Base-by-base conservation (phyloP, 2,113 vertebrate species). In the Bombycilla garrulus region DNA sequence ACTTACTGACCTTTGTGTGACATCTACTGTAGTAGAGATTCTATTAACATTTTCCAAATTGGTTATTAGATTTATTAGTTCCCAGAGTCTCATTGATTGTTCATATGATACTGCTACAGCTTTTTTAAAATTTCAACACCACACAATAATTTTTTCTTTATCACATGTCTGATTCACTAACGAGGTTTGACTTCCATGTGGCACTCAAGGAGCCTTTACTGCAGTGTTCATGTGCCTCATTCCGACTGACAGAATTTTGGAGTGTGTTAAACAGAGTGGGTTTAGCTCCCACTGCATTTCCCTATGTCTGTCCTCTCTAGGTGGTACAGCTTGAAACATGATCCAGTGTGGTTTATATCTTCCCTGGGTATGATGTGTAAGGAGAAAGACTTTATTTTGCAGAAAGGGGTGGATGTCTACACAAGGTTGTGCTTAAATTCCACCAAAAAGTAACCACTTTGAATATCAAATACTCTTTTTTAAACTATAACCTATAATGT, bases 151-250 rank as follows among this genome's bases (percentile, higher is more conserved):
- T 54, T 82, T 78, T 70, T 93, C 18, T 69, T 70, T 88, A 86
- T 90, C 38, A 21, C 16, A 20, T 3, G 29, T 36, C 18, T 83
- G 81, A 76, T 22, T 92, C 36, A 65, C n/a, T 45, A 44, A 28
- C 0, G 1, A 48, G 40, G 26, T 65, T 84, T 85, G 73, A 42
- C 44, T 90, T 74, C 77, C 21, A 28, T 40, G 60, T 62, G 60
- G 57, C 2, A 4, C 36, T 64, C 0, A 0, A 25, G 5, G 3
- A 5, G 3, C 22, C 16, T 35, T 69, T 62, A n/a, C 16, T 2
- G 5, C 42, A 14, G 15, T 21, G 20, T 51, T 58, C 23, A 3
- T 8, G 23, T 22, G 26, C 47, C 29, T 78, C 50, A 13, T 1
- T 65, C 21, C 13, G 5, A n/a, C 6, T 0, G 7, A 60, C 25